Conservation (phyloP, 2,888 invertebrate species). For the Amiota mariae region DNA sequence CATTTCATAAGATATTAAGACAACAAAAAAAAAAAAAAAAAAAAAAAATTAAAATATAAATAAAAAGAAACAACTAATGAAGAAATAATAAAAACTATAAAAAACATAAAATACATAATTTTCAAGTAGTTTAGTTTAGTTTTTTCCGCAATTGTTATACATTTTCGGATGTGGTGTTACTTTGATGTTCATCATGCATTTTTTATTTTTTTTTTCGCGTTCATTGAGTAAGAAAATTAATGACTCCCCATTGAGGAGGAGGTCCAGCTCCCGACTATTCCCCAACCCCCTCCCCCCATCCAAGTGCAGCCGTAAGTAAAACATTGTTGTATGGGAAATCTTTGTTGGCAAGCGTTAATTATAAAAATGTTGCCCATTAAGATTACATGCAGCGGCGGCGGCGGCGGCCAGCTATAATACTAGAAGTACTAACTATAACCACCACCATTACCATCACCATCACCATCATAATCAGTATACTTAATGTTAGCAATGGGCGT, state of each 20-base stretch:
- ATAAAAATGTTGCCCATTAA: conserved; percentile 53
- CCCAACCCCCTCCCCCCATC: too few relatives aligned
- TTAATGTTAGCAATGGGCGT: neutral
- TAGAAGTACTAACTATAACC: too few relatives aligned
- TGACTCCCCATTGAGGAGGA: neutral
- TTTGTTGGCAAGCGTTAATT: conserved; percentile 54
- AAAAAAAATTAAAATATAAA: neutral
- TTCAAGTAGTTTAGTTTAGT: neutral
- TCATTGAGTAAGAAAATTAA: conserved; percentile 26
- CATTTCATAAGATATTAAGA: conserved; percentile 1
- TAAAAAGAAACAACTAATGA: neutral
- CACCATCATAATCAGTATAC: too few relatives aligned
- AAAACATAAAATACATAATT: neutral
- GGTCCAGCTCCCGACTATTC: neutral
- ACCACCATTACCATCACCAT: too few relatives aligned
- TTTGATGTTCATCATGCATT: conserved; percentile 13
- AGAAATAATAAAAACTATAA: neutral
- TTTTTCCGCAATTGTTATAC: neutral
- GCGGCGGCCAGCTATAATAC: neutral
- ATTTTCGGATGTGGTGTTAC: conserved; percentile 2
- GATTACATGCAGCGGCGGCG: conserved; percentile 39
- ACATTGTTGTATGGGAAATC: conserved; percentile 30
- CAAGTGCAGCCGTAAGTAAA: conserved; percentile 5
- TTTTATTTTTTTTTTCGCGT: conserved; percentile 26
- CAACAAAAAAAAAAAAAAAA: conserved; percentile 11